Conservation (phyloP, 1,140 invertebrate species). For the Saccostrea glomerata region DNA sequence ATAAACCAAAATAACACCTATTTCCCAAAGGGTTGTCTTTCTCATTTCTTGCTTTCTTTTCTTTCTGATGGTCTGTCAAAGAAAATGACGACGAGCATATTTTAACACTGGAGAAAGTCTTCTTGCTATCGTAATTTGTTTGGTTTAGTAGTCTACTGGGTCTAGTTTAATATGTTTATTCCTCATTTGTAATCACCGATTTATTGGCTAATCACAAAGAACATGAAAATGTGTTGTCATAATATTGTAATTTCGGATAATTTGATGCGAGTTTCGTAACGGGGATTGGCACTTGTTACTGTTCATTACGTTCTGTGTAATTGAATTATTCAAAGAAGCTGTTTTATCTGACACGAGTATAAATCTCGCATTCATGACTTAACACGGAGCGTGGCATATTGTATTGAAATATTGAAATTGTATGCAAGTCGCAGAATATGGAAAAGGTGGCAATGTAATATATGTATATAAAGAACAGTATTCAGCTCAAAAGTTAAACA, state of each 20-base stretch:
- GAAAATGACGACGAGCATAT: conserved; percentile 33
- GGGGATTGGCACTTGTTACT: conserved; percentile 46
- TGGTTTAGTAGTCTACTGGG: conserved; percentile 1
- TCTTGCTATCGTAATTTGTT: conserved; percentile 7
- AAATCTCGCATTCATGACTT: conserved; percentile 57
- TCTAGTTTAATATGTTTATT: conserved; percentile 10
- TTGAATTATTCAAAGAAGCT: conserved; percentile 48
- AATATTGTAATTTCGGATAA: conserved; percentile 27
- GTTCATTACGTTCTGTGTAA: conserved; percentile 41
- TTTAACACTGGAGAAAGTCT: conserved; percentile 6
- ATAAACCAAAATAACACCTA: too few relatives aligned
- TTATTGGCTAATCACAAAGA: conserved; percentile 4
- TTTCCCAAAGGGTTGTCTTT: too few relatives aligned
- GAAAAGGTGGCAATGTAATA: neutral
- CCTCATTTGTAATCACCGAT: neutral
- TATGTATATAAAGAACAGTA: too few relatives aligned
- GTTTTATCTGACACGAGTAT: conserved; percentile 43
- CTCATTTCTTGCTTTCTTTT: neutral
- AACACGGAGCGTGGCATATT: conserved; percentile 45
- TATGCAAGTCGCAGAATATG: conserved; percentile 38
- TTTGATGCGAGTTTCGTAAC: neutral
- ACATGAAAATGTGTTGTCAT: conserved; percentile 21
- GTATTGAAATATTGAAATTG: conserved; percentile 40
- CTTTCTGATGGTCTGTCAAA: conserved; percentile 15
- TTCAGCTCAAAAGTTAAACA: too few relatives aligned